These are phyloP conservation scores for Arctopsyche grandis DNA, from an alignment of 1,140 invertebrate genomes.

Conservation along the genomic window DNA sequence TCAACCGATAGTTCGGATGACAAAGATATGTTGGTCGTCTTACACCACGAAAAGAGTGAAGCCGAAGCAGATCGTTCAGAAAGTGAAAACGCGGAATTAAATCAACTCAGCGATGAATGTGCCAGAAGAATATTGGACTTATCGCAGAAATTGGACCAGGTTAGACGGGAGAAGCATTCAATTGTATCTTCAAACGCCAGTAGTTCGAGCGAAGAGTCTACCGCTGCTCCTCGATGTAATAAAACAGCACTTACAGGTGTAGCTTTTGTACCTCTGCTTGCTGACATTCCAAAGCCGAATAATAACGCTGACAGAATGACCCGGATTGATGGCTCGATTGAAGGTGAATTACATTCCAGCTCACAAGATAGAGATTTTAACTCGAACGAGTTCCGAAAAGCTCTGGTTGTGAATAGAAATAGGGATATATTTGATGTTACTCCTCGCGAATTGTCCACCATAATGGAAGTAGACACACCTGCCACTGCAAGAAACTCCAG, in stretches of 20 bases:
- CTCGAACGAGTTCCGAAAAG: slow-evolving; percentile 19
- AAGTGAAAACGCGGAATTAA: no score
- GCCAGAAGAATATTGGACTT: slow-evolving; percentile 66
- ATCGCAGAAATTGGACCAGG: slow-evolving; percentile 67
- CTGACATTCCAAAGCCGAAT: slow-evolving; percentile 46
- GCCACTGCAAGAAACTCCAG: slow-evolving; percentile 58
- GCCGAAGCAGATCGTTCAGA: no score
- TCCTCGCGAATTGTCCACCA: slow-evolving; percentile 74
- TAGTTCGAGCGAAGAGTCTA: slow-evolving; percentile 40
- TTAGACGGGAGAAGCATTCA: slow-evolving; percentile 66
- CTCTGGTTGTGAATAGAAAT: slow-evolving; percentile 49
- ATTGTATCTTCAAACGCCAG: slow-evolving; percentile 33
- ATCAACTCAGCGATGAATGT: slow-evolving; percentile 67
- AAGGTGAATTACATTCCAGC: background rate
- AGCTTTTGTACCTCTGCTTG: slow-evolving; percentile 40
- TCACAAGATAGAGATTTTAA: background rate
- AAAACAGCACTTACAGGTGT: slow-evolving; percentile 24
- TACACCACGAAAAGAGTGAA: no score
- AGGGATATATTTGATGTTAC: slow-evolving; percentile 60
- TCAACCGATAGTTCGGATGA: no score
- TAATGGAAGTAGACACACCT: slow-evolving; percentile 72
- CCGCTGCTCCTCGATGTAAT: background rate
- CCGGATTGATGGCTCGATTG: slow-evolving; percentile 10
- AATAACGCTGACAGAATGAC: no score
- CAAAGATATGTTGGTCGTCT: no score